phyloP scores from a whole-genome alignment of 1,140 invertebrate genomes.

The Trachymyrmex septentrionalis region DNA sequence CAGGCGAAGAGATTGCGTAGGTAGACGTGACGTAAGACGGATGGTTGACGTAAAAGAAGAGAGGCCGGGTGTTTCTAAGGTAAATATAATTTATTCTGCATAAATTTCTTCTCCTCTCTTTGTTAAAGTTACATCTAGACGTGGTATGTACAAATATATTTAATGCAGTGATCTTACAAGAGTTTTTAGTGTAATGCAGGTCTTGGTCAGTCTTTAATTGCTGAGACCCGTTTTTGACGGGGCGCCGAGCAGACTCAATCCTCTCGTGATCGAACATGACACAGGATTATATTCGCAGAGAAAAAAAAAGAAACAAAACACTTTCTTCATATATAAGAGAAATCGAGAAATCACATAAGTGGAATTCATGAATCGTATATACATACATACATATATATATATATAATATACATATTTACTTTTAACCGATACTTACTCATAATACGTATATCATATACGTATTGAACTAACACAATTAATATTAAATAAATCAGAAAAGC shows the following conservation, averaged over 20 bases:
- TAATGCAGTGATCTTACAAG: conserved; percentile 83
- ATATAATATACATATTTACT: too few relatives aligned
- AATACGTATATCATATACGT: too few relatives aligned
- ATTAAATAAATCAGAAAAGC: not conserved
- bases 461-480: not conserved
- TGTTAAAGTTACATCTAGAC: conserved; percentile 80
- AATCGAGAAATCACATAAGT: conserved; percentile 65
- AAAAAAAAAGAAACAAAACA: conserved; percentile 57
- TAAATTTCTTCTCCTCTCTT: conserved; percentile 75
- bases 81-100: conserved; percentile 86
- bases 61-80: conserved; percentile 53
- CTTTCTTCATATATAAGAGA: conserved; percentile 60
- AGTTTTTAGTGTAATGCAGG: conserved; percentile 85
- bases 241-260: conserved; percentile 77
- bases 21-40: not conserved
- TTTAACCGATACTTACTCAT: too few relatives aligned
- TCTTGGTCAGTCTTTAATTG: conserved; percentile 86
- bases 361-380: conserved; percentile 69
- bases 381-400: not conserved
- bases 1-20: not conserved
- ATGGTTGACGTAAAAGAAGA: not conserved
- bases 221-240: conserved; percentile 78
- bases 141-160: conserved; percentile 85
- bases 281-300: conserved; percentile 56
- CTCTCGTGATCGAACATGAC: conserved; percentile 70